Base-by-base conservation (phyloP, 2,888 invertebrate genomes). In the Unio delphinus region DNA sequence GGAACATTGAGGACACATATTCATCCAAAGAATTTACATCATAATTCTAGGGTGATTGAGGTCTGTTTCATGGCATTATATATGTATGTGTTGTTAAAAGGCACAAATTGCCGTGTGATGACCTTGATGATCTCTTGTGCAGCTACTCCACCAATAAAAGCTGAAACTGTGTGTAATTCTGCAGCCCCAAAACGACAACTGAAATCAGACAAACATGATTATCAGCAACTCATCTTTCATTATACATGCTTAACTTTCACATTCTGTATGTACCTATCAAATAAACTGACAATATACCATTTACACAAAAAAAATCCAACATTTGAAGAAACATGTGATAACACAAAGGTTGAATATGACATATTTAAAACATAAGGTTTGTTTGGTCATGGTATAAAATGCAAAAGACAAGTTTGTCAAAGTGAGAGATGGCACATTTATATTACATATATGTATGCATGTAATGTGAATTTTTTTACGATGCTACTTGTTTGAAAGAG, bases 121-220 rank as follows among this genome's bases (percentile, higher is more conserved):
- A 99, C 92, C 92, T 99, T 99, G 78, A 98, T 96, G 6, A 94
- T 94, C 92, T 99, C 99, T 87, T 99, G 99, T 11, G 98, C 98
- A 45, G 95, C 95, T 88, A 96, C 95, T 5, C 98, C 99, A 75
- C 95, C 96, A 79, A 98, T 91, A 88, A 95, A 96, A 8, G 99
- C 95, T 18, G 98, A 96, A 18, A 99, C 93, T 55, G 96, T 95
- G 90, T 99, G 99, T 72, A 99, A 91, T 90, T 99, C 98, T 17
- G 95, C 94, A 17, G 96, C 98, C 18, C 98, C 99, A 90, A 96
- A 98, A 55, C 98, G 93, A 78, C 90, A 90, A 73, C 90, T 90
- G 78, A 20, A 71, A 63, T 30, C 30, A 65, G 34, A 34, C 23
- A 67, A 64, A 15, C 20, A 61, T 3, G n/a, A 8, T 26, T 20